These are phyloP conservation scores for Leuciscus waleckii DNA, from an alignment of 2,797 vertebrate species.

Conservation along the genomic window DNA sequence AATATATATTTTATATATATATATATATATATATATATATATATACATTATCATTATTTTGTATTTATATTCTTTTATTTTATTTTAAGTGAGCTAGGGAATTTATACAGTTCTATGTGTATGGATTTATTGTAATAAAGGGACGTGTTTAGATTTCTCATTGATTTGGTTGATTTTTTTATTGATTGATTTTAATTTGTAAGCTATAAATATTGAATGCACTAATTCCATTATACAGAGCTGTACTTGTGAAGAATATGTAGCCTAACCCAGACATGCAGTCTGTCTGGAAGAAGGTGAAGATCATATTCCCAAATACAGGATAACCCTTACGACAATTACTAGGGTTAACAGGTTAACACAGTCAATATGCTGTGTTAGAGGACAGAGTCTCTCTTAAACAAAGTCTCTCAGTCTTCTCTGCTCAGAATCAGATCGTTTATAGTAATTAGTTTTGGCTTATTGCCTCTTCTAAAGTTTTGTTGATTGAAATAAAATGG, in stretches of 20 bases:
- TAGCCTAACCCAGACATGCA: slow-evolving; percentile 31
- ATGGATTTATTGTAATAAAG: slow-evolving; percentile 26
- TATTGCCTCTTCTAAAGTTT: neutral
- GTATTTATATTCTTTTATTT: neutral
- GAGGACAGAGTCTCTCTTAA: slow-evolving; percentile 30
- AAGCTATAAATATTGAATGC: slow-evolving; percentile 8
- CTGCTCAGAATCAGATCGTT: slow-evolving; percentile 8
- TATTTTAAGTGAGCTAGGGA: neutral
- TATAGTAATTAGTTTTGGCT: slow-evolving; percentile 28
- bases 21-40: no score
- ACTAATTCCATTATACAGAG: slow-evolving; percentile 10
- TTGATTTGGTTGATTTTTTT: neutral
- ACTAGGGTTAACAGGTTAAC: slow-evolving; percentile 57
- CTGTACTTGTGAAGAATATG: slow-evolving; percentile 3
- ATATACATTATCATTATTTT: neutral
- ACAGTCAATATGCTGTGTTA: slow-evolving; percentile 50
- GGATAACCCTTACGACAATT: slow-evolving; percentile 53
- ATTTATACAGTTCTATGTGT: neutral
- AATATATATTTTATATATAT: no score
- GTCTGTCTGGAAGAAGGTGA: slow-evolving; percentile 40
- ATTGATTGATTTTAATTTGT: neutral
- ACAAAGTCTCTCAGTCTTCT: slow-evolving; percentile 24
- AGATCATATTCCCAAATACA: slow-evolving; percentile 53
- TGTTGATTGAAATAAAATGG: slow-evolving; percentile 8
- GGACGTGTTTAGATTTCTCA: neutral